A percentile compares a stretch with the other conserved stretches of the same genome.
These are phyloP conservation scores for Amiota mariae DNA, from an alignment of 2,888 invertebrate genomes.

Conservation along the genomic window DNA sequence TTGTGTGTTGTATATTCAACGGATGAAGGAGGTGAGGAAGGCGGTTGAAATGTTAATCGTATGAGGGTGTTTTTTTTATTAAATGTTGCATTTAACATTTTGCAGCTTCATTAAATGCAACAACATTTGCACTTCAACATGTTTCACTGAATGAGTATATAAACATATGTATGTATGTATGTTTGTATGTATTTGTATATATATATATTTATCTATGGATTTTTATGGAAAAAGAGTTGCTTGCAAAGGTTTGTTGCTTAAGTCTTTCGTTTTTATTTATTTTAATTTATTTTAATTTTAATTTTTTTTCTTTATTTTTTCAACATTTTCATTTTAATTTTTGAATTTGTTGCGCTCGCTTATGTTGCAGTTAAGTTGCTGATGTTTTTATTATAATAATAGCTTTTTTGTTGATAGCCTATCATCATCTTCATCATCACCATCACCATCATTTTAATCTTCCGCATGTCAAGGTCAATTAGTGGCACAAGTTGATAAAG, in stretches of 20 bases:
- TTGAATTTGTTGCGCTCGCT: neutral
- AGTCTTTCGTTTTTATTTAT: constrained; percentile 38
- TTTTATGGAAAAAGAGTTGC: neutral
- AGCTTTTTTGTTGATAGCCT: constrained; percentile 6
- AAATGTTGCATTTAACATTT: constrained; percentile 17
- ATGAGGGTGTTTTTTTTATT: neutral
- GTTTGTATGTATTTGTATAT: neutral
- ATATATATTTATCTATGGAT: neutral
- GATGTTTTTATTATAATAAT: neutral
- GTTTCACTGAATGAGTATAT: neutral
- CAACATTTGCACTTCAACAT: neutral
- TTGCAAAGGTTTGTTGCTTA: constrained; percentile 36
- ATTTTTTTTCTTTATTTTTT: neutral
- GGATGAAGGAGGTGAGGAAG: neutral
- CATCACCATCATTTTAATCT: constrained; percentile 41
- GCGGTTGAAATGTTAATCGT: neutral
- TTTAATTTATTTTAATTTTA: constrained; percentile 1
- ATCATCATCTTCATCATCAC: neutral
- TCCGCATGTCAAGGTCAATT: constrained; percentile 67
- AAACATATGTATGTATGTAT: neutral
- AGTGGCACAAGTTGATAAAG: constrained; percentile 49
- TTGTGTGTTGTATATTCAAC: neutral
- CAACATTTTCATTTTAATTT: neutral
- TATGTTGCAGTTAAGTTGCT: neutral
- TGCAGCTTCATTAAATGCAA: constrained; percentile 21